phyloP scores from a whole-genome alignment of 1,140 invertebrate species.

The Apis florea region DNA sequence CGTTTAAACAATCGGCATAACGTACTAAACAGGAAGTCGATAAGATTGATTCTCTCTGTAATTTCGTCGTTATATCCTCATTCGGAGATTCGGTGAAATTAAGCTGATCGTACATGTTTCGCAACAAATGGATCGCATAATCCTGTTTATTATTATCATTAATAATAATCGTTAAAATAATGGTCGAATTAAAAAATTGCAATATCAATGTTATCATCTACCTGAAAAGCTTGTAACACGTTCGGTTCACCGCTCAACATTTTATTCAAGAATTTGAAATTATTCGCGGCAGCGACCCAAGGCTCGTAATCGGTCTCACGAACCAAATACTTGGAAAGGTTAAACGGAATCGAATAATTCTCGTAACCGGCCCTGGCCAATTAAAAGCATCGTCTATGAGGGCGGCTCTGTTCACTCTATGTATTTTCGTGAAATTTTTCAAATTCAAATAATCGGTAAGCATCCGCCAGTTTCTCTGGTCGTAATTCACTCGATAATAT shows the following conservation, averaged over 20 bases:
- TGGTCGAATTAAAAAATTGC: neutral
- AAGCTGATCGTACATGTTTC: slow-evolving; percentile 59
- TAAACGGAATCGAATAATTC: slow-evolving; percentile 78
- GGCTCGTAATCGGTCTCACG: slow-evolving; percentile 81
- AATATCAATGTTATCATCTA: slow-evolving; percentile 11
- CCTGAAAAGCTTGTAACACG: slow-evolving; percentile 55
- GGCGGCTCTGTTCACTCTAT: slow-evolving; percentile 81
- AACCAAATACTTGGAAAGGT: slow-evolving; percentile 79
- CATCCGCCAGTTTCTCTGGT: slow-evolving; percentile 79
- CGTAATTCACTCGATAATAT: slow-evolving; percentile 83
- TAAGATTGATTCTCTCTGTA: slow-evolving; percentile 61
- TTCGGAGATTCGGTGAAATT: slow-evolving; percentile 45
- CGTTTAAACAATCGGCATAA: slow-evolving; percentile 60
- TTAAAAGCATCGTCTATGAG: slow-evolving; percentile 84
- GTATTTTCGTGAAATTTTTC: slow-evolving; percentile 70
- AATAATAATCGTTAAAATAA: neutral
- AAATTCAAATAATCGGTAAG: slow-evolving; percentile 73
- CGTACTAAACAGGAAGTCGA: slow-evolving; percentile 60
- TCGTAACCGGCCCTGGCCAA: slow-evolving; percentile 77
- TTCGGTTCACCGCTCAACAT: slow-evolving; percentile 57
- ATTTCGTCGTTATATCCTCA: slow-evolving; percentile 48
- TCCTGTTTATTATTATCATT: slow-evolving; percentile 25
- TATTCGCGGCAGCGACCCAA: slow-evolving; percentile 79
- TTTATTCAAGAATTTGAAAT: slow-evolving; percentile 71
- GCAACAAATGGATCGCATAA: slow-evolving; percentile 53